Base-by-base conservation (phyloP, 1,140 invertebrate genomes). In the Conus ventricosus region DNA sequence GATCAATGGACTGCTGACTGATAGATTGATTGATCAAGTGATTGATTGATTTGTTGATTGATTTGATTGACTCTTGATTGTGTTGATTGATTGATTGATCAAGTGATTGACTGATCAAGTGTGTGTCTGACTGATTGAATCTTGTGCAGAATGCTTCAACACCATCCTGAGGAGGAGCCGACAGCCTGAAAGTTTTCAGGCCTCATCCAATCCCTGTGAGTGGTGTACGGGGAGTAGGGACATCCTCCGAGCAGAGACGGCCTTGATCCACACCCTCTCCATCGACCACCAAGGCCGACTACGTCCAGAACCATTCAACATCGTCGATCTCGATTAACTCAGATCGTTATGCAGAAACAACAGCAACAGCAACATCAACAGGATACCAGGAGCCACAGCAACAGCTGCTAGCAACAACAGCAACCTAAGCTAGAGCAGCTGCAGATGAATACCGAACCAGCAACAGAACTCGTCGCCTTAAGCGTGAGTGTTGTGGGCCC, bases 151-250 rank as follows among this genome's bases (percentile, higher is more conserved):
- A 98, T n/a, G n/a, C 94, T 99, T 99, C 95, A 96, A 97, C 81
- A 96, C 97, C 89, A 99, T 99, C 91, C 94, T 99, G 2, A 96
- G 97, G 91, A 98, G 75, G 98, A 99, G 90, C 97, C 98, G 0
- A n/a, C n/a, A n/a, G n/a, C n/a, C 97, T 97, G 86, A 99, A 99
- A 94, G 97, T n/a, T n/a, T 99, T 84, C 98, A 99, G 95, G 99
- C 98, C 6, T 55, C 99, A 99, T n/a, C n/a, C 95, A 99, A 99
- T n/a, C n/a, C 95, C 96, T 99, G 7, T 99, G 99, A 95, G 98
- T 99, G 0, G 98, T 99, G 0, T 97, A 98, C 92, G 98, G 99
- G 20, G 98, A 99, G 94, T 96, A 97, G 23, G 0, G 97, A 98
- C 91, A 95, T 99, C 17, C 95, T 97, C 0, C 95, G 97, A 80